Evolutionary conservation across 2,888 invertebrate species (phyloP).

Genomic region (Cloeon dipterum): DNA sequence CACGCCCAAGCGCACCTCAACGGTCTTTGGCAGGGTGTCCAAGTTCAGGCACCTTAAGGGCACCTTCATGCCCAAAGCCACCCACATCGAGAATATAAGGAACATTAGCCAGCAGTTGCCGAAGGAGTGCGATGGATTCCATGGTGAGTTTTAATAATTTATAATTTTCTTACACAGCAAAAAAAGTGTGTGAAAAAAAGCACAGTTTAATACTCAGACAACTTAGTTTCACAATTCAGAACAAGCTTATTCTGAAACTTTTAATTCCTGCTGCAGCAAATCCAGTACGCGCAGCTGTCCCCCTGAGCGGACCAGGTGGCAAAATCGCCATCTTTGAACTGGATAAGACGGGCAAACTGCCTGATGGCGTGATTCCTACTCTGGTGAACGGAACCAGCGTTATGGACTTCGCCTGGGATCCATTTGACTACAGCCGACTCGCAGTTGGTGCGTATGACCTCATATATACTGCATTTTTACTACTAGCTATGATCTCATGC

Average conservation of each 20-base stretch:
- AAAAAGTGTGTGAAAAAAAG: no score
- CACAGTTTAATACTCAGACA: no score
- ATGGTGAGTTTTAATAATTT: no score
- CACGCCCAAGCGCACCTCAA: constrained; percentile 61
- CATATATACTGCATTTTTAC: constrained; percentile 7
- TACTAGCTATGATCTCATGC: background rate
- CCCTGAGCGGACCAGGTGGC: constrained; percentile 75
- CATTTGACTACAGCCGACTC: constrained; percentile 55
- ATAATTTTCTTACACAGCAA: no score
- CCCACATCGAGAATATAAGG: constrained; percentile 76
- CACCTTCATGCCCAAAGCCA: constrained; percentile 70
- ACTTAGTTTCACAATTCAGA: constrained; percentile 8
- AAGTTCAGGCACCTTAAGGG: constrained; percentile 87
- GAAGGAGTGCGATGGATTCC: constrained; percentile 85
- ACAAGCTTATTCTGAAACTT: constrained; percentile 5
- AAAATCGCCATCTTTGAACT: constrained; percentile 71
- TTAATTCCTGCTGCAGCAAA: constrained; percentile 41
- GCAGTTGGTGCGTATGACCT: constrained; percentile 33
- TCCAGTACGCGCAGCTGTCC: constrained; percentile 67
- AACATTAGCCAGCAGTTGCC: constrained; percentile 79
- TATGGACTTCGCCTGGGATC: constrained; percentile 90
- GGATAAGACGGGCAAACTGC: constrained; percentile 46
- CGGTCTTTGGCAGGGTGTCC: constrained; percentile 69
- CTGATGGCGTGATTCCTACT: constrained; percentile 65
- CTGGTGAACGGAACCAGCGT: constrained; percentile 73